Evolutionary conservation across 2,113 vertebrate species (phyloP), one percentile per base, ranked within the genome.

Genomic region (Emydura subglobosa): DNA sequence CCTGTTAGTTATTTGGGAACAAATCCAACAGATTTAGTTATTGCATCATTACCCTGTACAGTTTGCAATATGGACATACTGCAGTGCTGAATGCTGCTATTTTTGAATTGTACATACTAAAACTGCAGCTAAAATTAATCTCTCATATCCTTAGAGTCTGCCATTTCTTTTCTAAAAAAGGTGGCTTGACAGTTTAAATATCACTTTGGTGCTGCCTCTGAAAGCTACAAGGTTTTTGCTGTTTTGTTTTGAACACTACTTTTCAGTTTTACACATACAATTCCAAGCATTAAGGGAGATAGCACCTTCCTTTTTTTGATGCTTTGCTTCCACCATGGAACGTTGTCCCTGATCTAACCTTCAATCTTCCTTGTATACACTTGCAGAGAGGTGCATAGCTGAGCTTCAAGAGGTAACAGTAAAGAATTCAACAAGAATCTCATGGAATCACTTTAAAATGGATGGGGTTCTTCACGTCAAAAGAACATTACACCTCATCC

Each of bases 321-420:
- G 22, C 9, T 76, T n/a, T n/a, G 2, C 88, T 49, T 10, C 61
- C 72, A 3, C 6, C 11, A 50, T 59, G 59, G 54, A 89, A 12
- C 50, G 7, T 3, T 25, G 17, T 5, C 49, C 79, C 53, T 49
- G 1, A 24, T 47, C 91, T 88, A 2, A 82, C 57, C 79, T 80
- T n/a, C 6, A 21, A 0, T 11, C 50, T 27, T 1, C 42, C 51
- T 2, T 17, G 10, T 5, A 12, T 11, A 10, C 1, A 5, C 55
- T 61, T 7, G 83, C 13, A 79, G 44, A 79, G 47, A 51, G 59
- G 1, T 59, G 50, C 0, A 5, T 0, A 5, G 21, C 47, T 0
- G 0, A 39, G 79, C 19, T 50, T 31, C 19, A 12, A 79, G 34
- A 55, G 24, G 3, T 19, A 80, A 51, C 47, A 57, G 0, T 53